Conservation (phyloP, 2,113 vertebrate species). For the Tinamus guttatus region DNA sequence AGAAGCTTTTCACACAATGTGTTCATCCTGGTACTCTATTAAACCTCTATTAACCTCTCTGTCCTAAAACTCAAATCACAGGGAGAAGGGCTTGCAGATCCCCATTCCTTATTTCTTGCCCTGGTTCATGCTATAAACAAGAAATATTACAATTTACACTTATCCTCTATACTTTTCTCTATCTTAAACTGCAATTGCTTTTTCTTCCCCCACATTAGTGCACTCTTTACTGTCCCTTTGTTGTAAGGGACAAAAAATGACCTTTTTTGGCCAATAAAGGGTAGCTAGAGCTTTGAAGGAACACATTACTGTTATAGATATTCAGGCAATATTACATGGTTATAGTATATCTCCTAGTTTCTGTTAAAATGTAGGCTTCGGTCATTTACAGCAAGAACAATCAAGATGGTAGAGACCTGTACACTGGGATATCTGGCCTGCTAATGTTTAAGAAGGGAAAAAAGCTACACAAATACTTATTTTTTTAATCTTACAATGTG, state of each 20-base stretch:
- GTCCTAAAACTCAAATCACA: not conserved
- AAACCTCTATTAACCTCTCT: not conserved
- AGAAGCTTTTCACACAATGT: not conserved
- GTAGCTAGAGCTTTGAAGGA: slow-evolving; percentile 21
- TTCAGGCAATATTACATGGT: not conserved
- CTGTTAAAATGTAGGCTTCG: not conserved
- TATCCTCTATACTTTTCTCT: not conserved
- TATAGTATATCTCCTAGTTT: not conserved
- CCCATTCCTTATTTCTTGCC: not conserved
- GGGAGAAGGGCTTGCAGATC: not conserved
- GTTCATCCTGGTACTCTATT: not conserved
- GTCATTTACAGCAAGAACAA: not conserved
- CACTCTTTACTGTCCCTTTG: too few species aligned
- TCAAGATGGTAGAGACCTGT: not conserved
- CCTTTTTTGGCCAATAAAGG: slow-evolving; percentile 44
- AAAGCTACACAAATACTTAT: not conserved
- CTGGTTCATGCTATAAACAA: slow-evolving; percentile 32
- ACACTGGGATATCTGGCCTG: not conserved
- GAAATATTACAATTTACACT: slow-evolving; percentile 10
- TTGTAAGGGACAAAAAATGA: slow-evolving; percentile 41
- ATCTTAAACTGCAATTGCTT: slow-evolving; percentile 46
- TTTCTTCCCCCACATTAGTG: slow-evolving; percentile 53
- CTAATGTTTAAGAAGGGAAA: not conserved
- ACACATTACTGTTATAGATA: not conserved
- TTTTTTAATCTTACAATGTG: not conserved